A percentile compares a stretch with the other conserved stretches of the same genome.
These are phyloP conservation scores for Apeltes quadracus DNA, from an alignment of 2,113 vertebrate genomes.

Conservation along the genomic window DNA sequence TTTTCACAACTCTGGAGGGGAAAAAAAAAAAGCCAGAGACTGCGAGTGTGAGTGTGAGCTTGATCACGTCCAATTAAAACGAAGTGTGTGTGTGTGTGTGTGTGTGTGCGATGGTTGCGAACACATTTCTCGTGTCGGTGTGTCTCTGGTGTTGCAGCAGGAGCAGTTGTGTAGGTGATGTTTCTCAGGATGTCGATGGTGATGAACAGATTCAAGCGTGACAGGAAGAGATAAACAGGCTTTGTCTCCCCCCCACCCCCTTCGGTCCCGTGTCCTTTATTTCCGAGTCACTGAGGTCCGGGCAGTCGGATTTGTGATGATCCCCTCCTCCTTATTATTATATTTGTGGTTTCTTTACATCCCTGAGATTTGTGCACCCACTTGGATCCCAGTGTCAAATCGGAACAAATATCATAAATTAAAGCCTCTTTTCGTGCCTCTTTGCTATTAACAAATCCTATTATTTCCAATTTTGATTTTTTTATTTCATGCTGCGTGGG, in stretches of 20 bases:
- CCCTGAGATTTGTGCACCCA: constrained; percentile 68
- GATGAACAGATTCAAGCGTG: constrained; percentile 42
- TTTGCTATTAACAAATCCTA: constrained; percentile 74
- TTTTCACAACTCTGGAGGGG: constrained; percentile 34
- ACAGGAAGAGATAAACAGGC: constrained; percentile 50
- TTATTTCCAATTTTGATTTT: constrained; percentile 52
- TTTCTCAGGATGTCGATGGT: constrained; percentile 35
- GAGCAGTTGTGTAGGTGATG: constrained; percentile 45
- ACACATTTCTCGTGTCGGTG: constrained; percentile 18
- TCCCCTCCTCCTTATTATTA: constrained; percentile 42
- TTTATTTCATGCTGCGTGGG: constrained; percentile 71
- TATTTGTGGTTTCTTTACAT: constrained; percentile 51
- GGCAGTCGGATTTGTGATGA: constrained; percentile 63
- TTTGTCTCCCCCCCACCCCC: constrained; percentile 18
- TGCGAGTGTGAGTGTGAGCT: neutral
- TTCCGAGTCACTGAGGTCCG: constrained; percentile 65
- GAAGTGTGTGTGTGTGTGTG: constrained; percentile 39
- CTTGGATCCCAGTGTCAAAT: constrained; percentile 63
- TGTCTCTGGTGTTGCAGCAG: constrained; percentile 16
- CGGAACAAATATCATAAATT: constrained; percentile 69
- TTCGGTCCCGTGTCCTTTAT: constrained; percentile 54
- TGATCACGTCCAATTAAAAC: constrained; percentile 46
- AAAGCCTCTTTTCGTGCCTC: constrained; percentile 68
- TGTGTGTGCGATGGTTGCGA: constrained; percentile 16
- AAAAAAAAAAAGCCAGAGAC: neutral